These are phyloP conservation scores for Plecturocebus donacophilus DNA, from an alignment of 2,113 vertebrate species.

Conservation along the genomic window DNA sequence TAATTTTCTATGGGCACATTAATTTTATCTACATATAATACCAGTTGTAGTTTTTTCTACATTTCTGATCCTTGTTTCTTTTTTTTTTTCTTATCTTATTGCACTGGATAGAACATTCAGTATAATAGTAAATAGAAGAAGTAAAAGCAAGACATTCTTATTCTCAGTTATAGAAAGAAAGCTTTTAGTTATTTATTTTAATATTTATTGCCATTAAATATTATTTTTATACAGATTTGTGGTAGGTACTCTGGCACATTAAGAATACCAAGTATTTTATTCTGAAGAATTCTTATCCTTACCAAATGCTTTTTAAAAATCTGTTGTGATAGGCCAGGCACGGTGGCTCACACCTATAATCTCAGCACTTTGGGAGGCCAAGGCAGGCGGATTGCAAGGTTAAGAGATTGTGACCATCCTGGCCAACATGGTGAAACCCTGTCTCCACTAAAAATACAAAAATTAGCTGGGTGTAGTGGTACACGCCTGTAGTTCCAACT, in stretches of 20 bases:
- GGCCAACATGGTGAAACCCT: no score
- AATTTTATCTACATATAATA: not conserved
- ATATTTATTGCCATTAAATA: not conserved
- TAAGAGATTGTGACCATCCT: no score
- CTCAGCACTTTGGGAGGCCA: no score
- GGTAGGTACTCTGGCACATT: not conserved
- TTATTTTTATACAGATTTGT: not conserved
- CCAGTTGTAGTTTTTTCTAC: not conserved
- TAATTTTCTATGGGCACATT: not conserved
- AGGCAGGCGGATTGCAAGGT: no score
- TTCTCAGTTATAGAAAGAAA: not conserved
- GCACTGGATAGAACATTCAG: not conserved
- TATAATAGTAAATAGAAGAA: not conserved
- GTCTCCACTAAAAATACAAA: no score
- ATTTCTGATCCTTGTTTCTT: not conserved
- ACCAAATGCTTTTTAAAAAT: not conserved
- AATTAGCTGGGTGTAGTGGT: no score
- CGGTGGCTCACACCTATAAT: no score
- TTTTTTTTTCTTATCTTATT: constrained; percentile 22
- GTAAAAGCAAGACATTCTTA: not conserved
- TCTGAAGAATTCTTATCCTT: not conserved
- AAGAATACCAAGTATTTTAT: not conserved
- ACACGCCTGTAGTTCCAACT: no score
- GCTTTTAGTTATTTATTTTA: not conserved
- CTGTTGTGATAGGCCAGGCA: not conserved